Conservation (phyloP, 2,113 vertebrate species). For the Takifugu flavidus region DNA sequence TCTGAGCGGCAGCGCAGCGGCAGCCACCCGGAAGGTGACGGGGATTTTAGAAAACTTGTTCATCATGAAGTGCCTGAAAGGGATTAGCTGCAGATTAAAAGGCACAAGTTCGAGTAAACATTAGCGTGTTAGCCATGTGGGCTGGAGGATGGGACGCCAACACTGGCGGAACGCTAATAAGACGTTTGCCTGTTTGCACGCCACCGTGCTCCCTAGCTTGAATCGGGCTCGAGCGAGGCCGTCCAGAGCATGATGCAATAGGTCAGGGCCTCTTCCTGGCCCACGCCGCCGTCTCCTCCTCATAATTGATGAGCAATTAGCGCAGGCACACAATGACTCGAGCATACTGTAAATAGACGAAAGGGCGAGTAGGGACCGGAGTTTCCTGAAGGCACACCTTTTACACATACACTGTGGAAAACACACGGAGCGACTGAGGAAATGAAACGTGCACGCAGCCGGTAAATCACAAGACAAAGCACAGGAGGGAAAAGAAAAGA, state of each 20-base stretch:
- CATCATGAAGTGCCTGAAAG: slow-evolving; percentile 10
- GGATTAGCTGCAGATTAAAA: slow-evolving; percentile 33
- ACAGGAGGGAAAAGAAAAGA: background rate
- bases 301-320: slow-evolving; percentile 74
- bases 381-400: background rate
- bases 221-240: slow-evolving; percentile 10
- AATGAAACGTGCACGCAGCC: background rate
- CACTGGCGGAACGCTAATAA: slow-evolving; percentile 38
- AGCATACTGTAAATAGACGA: slow-evolving; percentile 37
- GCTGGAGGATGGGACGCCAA: slow-evolving; percentile 18
- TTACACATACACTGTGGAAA: background rate
- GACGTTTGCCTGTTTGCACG: slow-evolving; percentile 27
- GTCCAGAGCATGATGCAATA: slow-evolving; percentile 45
- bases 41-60: slow-evolving; percentile 18
- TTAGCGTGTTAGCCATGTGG: slow-evolving; percentile 18
- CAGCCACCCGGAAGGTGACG: slow-evolving; percentile 28
- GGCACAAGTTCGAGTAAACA: slow-evolving; percentile 29
- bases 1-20: slow-evolving; percentile 18
- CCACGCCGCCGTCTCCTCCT: slow-evolving; percentile 41
- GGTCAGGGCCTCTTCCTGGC: slow-evolving; percentile 47
- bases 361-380: slow-evolving; percentile 30
- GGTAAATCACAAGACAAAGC: slow-evolving; percentile 11
- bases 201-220: slow-evolving; percentile 38
- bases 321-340: slow-evolving; percentile 25
- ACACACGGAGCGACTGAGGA: slow-evolving; percentile 2